phyloP scores from a whole-genome alignment of 1,140 invertebrate species.

The Bombus huntii region DNA sequence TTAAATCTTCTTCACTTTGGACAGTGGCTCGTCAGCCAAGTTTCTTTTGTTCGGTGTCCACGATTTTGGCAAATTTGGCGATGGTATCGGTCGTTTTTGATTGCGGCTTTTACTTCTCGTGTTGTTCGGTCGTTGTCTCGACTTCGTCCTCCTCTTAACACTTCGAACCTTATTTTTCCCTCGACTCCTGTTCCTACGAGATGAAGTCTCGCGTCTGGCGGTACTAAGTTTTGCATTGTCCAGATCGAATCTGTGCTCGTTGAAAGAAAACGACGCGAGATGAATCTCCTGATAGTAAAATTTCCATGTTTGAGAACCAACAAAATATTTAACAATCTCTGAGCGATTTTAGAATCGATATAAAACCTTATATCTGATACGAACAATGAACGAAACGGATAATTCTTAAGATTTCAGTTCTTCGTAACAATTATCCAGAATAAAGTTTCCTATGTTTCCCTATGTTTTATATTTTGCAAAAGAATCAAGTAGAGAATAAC shows the following conservation, averaged over 20 bases:
- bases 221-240: background rate
- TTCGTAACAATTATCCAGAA: background rate
- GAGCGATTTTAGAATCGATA: no score
- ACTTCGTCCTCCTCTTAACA: constrained; percentile 24
- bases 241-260: constrained; percentile 40
- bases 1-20: constrained; percentile 63
- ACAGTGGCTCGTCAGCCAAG: constrained; percentile 65
- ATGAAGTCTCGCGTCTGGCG: background rate
- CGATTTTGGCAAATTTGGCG: constrained; percentile 59
- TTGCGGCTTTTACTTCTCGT: constrained; percentile 29
- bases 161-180: constrained; percentile 6
- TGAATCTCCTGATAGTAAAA: background rate
- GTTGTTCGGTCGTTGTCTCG: background rate
- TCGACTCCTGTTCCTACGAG: background rate
- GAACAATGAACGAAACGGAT: no score
- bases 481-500: no score
- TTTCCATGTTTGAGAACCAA: background rate
- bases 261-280: background rate
- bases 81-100: constrained; percentile 25
- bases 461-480: background rate
- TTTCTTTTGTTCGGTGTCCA: constrained; percentile 65
- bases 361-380: no score
- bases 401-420: background rate
- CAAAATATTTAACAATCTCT: no score
- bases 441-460: background rate